Evolutionary conservation across 2,888 invertebrate genomes (phyloP), one percentile per base, ranked within the genome.

Genomic region (Mylabris sibirica): DNA sequence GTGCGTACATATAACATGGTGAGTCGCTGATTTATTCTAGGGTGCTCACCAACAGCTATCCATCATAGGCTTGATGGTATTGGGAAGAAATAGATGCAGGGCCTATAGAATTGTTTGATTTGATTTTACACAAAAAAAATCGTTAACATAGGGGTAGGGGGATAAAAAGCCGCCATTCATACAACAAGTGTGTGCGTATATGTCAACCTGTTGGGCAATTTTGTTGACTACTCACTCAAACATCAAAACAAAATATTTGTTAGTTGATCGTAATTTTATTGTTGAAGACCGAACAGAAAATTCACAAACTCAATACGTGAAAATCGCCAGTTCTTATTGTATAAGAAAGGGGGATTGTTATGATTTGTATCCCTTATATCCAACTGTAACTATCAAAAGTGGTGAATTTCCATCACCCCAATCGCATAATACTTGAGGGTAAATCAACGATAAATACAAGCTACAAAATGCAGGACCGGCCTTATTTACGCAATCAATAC

Each of bases 291-390:
- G 22, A 53, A 22, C 3, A 14, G 26, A n/a, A 26, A 26, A 14
- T 57, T 57, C 24, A 14, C 22, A 53, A 22, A 3, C 14, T 53
- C 22, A 24, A 74, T 70, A 72, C 72, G 72, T 70, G 69, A 71
- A 71, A 72, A 68, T 67, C 68, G 77, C 77, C 76, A 78, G 77
- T 70, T 78, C 78, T 77, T 77, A 68, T 75, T 80, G 30, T 80
- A 71, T 72, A 75, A 74, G 74, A 77, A 34, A 71, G 68, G 68
- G 30, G 81, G 81, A 81, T 78, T 78, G 80, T 80, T 79, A 81
- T 81, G 81, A 82, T 82, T 82, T 81, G 81, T 79, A 76, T 79
- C 79, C 79, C 77, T 74, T 76, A 78, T 78, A 80, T 78, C 75
- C 8, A 78, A 77, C 78, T 80, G 79, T 77, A 77, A 81, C 78